Percentiles rank a stretch among this genome's conserved stretches.
phyloP scores from a whole-genome alignment of 2,888 invertebrate species.

The Anthoptus insignis region DNA sequence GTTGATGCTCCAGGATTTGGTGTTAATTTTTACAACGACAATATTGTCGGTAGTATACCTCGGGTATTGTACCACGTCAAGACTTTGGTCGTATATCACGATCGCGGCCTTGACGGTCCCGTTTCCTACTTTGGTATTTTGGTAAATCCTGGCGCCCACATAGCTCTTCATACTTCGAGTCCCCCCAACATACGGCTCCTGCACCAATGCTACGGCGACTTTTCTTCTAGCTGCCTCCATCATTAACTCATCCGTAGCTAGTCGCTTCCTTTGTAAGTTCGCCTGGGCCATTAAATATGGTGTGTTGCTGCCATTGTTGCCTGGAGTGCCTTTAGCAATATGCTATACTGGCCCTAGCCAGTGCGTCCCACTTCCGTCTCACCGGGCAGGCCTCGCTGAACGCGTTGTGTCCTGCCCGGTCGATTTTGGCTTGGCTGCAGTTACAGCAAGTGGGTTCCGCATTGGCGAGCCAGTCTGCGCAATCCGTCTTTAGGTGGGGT shows the following conservation, averaged over 20 bases:
- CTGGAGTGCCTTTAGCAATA: constrained; percentile 15
- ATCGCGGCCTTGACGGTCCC: no score
- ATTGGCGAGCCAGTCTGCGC: neutral
- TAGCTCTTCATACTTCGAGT: no score
- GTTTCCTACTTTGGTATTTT: neutral
- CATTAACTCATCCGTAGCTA: constrained; percentile 4
- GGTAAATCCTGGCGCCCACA: no score
- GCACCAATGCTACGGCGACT: neutral
- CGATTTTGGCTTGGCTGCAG: neutral
- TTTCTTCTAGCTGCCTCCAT: neutral
- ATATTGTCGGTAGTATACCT: no score
- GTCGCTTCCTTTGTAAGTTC: neutral
- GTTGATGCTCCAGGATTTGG: no score
- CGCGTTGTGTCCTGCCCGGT: neutral
- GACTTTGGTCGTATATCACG: no score
- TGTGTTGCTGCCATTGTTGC: no score
- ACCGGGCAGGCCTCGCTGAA: constrained; percentile 5
- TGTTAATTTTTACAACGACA: no score
- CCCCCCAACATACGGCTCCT: no score
- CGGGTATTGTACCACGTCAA: no score
- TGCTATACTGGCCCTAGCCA: neutral
- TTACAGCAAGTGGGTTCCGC: constrained; percentile 4
- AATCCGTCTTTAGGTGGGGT: constrained; percentile 2
- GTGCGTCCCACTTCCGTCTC: constrained; percentile 36
- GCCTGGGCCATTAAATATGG: constrained; percentile 4